Base-by-base conservation (phyloP, 2,888 invertebrate genomes). In the Trachelus tabidus region DNA sequence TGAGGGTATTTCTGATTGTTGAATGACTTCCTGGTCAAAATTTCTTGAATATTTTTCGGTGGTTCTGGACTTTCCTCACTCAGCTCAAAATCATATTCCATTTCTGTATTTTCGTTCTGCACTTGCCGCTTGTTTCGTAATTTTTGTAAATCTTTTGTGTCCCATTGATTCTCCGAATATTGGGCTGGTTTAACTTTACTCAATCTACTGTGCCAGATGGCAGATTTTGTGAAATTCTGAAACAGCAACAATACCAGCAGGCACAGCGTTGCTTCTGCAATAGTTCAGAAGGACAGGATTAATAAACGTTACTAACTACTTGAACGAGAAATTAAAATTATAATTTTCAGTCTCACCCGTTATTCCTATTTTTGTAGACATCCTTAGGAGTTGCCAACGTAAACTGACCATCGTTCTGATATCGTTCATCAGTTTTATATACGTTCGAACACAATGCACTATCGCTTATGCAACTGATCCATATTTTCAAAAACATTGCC, bases 401-500 rank as follows among this genome's bases (percentile, higher is more conserved):
- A 56, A 23, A 56, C 23, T 56, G 40, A 56, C 40, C 40, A 56
- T 23, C 40, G 23, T 56, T 23, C 40, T 23, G 15, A 56, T 23
- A 56, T 56, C 40, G 40, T 23, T 56, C 4, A 56, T 56, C 40
- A 34, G 37, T 15, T 37, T 79, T 78, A 75, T 79, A 78, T 76
- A 76, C 76, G 68, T 68, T 12, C 75, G 79, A 75, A 73, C 69
- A 77, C 79, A 77, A 81, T 81, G 77, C 77, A 69, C 76, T 68
- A 56, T 56, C 2, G 9, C 40, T 56, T 23, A 23, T 9, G 23
- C 40, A 56, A 56, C 56, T 76, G 77, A 34, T 34, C 76, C 76
- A 71, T 80, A 77, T 80, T 80, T 80, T 37, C 30, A 75, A 80
- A 80, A 81, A 81, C 79, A 81, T 40, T 75, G 74, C 56, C 33